Evolutionary conservation across 2,888 invertebrate genomes (phyloP).

Genomic region (Lacanobia oleracea): DNA sequence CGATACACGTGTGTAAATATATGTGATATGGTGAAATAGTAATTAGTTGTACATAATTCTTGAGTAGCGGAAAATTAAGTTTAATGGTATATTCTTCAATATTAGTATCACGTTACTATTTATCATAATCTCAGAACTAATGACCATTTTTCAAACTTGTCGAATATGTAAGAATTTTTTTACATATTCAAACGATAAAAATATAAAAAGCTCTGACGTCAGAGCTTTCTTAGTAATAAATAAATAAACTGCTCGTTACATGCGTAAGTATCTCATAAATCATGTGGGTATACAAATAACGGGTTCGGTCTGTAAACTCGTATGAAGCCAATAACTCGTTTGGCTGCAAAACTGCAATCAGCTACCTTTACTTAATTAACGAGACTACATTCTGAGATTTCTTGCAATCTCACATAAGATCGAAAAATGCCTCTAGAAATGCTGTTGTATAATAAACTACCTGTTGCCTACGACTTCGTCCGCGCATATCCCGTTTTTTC

Average conservation of each 20-base stretch:
- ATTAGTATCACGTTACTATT: not conserved
- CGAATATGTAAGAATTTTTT: too few relatives aligned
- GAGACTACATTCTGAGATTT: constrained; percentile 13
- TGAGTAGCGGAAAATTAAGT: not conserved
- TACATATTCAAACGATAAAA: too few relatives aligned
- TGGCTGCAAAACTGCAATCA: not conserved
- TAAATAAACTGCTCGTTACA: not conserved
- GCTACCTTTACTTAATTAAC: constrained; percentile 5
- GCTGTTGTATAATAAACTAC: not conserved
- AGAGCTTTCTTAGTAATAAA: constrained; percentile 4
- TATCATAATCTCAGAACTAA: not conserved
- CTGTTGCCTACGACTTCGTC: too few relatives aligned
- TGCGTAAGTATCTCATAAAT: constrained; percentile 3
- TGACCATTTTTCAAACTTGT: not conserved
- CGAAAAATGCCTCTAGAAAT: not conserved
- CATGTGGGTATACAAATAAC: constrained; percentile 9
- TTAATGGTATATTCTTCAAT: not conserved
- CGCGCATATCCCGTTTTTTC: too few relatives aligned
- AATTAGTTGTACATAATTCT: constrained; percentile 3
- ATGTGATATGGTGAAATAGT: constrained; percentile 26
- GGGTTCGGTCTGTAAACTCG: not conserved
- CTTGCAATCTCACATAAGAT: not conserved
- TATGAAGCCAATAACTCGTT: constrained; percentile 12
- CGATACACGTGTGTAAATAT: constrained; percentile 43
- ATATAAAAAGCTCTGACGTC: constrained; percentile 3